Evolutionary conservation across 2,113 vertebrate species (phyloP), one percentile per base, ranked within the genome.

Genomic region (Cochlearius cochlearius): DNA sequence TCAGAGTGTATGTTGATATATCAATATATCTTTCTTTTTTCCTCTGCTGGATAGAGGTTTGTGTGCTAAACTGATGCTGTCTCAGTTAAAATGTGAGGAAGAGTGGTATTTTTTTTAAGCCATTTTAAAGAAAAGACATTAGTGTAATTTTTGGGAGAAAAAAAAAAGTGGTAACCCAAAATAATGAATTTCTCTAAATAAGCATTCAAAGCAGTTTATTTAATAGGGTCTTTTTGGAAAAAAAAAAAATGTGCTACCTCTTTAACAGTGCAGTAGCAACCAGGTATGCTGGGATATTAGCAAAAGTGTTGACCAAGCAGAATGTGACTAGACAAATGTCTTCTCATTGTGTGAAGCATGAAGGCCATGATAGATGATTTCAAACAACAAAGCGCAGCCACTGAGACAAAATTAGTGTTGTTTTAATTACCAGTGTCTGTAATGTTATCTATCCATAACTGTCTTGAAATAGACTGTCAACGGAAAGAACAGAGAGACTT

Each of bases 341-440:
- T 98, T 94, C 97, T 98, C 98, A 97, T 98, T 98, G 98, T 98
- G 98, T 98, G 98, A 98, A 97, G 97, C 97, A 96, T 97, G 97
- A 98, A 98, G 98, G 97, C 98, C 97, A 14, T 98, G 98, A 98
- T 98, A 98, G 98, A 98, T 98, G 98, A 97, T 97, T 98, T 98
- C 97, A 95, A 98, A 98, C 98, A 98, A 98, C 98, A 98, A 98
- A 98, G 98, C 95, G 76, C 98, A 98, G 98, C 98, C 98, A 98
- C 98, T 74, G 98, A 98, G 98, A 98, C 98, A 98, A 98, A 98
- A 99, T 99, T 98, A 98, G 98, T 98, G 98, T 98, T 98, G 98
- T 99, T 98, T 99, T 99, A 98, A 99, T 99, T 98, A 99, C 98
- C 98, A 98, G 98, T 98, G 98, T 98, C 98, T 98, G 98, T 98